Percentiles rank a stretch among this genome's conserved stretches.
phyloP scores from a whole-genome alignment of 2,113 vertebrate genomes.

The Leucosticte australis region DNA sequence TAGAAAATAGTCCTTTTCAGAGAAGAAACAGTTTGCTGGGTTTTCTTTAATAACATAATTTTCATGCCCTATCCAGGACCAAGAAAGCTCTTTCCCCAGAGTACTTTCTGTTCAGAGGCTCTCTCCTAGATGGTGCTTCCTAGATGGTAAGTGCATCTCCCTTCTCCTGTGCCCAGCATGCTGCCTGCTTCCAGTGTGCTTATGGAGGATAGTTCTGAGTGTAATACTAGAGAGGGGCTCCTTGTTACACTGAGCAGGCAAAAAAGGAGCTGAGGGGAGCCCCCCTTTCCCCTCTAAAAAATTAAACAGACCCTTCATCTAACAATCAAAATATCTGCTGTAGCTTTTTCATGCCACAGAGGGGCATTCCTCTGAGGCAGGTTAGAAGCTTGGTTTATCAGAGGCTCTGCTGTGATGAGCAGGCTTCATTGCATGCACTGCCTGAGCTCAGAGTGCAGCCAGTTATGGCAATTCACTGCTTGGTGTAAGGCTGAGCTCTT shows the following conservation, averaged over 20 bases:
- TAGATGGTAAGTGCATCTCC: slow-evolving; percentile 89
- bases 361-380: background rate
- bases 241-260: background rate
- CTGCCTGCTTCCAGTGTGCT: background rate
- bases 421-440: background rate
- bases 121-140: slow-evolving; percentile 96
- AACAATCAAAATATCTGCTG: background rate
- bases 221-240: background rate
- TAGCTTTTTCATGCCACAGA: background rate
- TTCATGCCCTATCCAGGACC: slow-evolving; percentile 66
- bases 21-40: background rate
- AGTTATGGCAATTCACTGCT: background rate
- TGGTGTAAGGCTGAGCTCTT: background rate
- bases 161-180: background rate
- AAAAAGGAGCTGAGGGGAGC: background rate
- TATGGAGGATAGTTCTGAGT: background rate
- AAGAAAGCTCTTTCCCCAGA: slow-evolving; percentile 84
- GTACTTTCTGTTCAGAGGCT: slow-evolving; percentile 87
- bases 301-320: background rate
- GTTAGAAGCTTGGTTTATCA: background rate
- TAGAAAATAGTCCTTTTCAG: background rate
- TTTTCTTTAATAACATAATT: background rate
- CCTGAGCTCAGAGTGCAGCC: background rate
- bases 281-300: background rate
- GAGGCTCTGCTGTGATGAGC: background rate